Evolutionary conservation across 37 sponge, comb jelly and placozoan genomes (phyloP).

Genomic region (Aphrocallistes beatrix): DNA sequence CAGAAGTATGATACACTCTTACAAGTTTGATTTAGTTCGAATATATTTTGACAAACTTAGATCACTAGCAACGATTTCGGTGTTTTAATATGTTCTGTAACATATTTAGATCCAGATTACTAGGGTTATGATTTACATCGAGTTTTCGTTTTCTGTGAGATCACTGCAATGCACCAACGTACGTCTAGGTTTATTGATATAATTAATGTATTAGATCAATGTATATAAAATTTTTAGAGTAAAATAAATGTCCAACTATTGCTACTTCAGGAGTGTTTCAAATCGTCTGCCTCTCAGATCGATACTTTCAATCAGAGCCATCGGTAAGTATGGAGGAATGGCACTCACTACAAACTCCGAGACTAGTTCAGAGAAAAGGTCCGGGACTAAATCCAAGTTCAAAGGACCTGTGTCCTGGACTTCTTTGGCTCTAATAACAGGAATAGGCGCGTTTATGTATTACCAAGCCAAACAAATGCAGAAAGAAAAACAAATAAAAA

Average conservation of each 20-base stretch:
- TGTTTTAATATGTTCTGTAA: too few relatives aligned
- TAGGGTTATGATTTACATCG: too few relatives aligned
- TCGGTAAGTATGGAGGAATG: not conserved
- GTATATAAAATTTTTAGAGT: not conserved
- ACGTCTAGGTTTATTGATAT: too few relatives aligned
- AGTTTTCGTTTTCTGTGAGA: too few relatives aligned
- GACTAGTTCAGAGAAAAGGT: not conserved
- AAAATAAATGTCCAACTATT: not conserved
- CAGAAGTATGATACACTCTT: too few relatives aligned
- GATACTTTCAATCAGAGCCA: not conserved
- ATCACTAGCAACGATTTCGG: too few relatives aligned
- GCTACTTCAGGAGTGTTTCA: not conserved
- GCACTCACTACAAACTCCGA: not conserved
- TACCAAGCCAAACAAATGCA: not conserved
- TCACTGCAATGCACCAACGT: too few relatives aligned
- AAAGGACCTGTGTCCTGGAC: constrained; percentile 1
- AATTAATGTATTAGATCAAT: too few relatives aligned
- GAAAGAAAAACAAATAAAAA: not conserved
- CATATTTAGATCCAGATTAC: too few relatives aligned
- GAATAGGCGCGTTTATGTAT: not conserved
- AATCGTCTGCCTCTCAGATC: not conserved
- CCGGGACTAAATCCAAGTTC: not conserved
- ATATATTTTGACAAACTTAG: too few relatives aligned
- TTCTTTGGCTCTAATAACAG: not conserved
- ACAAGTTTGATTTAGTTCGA: too few relatives aligned